Base-by-base conservation (phyloP, 2,113 vertebrate species). In the Trichomycterus rosablanca region DNA sequence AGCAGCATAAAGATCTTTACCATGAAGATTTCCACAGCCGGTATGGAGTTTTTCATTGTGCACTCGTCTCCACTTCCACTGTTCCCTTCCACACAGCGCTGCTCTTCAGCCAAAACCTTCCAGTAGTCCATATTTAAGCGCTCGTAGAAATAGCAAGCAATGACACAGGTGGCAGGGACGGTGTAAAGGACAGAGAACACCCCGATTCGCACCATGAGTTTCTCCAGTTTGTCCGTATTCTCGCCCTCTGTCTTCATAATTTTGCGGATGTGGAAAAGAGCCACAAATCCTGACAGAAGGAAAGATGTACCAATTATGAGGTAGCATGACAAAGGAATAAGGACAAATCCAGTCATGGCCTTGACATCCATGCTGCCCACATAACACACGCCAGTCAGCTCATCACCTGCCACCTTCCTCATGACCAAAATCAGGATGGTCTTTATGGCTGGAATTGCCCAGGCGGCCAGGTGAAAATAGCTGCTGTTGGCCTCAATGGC, bases 401-500 rank as follows among this genome's bases (percentile, higher is more conserved):
- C 96, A 7, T 99, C 96, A 0, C 96, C 96, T 0, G 95, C 95
- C 74, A 99, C 96, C 66, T 94, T 84, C 66, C 96, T 87, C 94
- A 93, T 93, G 49, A 95, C 91, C 68, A 98, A 80, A 65, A 98
- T 93, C 80, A 93, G 87, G 76, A 97, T 97, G 78, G 96, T 98
- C 86, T 98, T 96, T 39, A 95, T 86, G 0, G 96, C 96, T 0
- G 96, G 96, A 52, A 98, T 87, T 60, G 94, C 95, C 96, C 96
- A 98, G 0, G 96, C 96, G 0, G 92, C 94, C 78, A 98, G 77
- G 79, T 98, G 96, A 69, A 98, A 98, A 81, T 98, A 98, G 86
- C 94, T 94, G 80, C 96, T 98, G 86, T 94, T 91, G 48, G 95
- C 96, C 53, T 97, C 95, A 9, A 98, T 98, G 15, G 96, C 96